These are phyloP conservation scores for Galeopsomyia nigrocyanea DNA, from an alignment of 2,888 invertebrate species.

Conservation along the genomic window DNA sequence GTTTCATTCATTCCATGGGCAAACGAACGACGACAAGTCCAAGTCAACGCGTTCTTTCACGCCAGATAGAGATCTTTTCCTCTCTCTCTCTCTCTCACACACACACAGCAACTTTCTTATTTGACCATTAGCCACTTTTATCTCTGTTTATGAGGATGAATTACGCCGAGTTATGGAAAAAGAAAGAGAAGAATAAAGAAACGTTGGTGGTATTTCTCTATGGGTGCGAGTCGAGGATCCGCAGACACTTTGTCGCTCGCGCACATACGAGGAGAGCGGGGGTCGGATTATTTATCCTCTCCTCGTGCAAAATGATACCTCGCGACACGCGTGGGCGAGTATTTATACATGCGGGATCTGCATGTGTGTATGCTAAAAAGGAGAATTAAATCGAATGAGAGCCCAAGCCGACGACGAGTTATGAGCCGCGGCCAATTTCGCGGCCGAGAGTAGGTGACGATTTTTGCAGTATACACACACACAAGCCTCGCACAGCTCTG, in stretches of 20 bases:
- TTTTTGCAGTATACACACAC: conserved; percentile 16
- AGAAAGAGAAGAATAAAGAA: too few relatives aligned
- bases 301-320: conserved; percentile 66
- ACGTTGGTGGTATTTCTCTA: too few relatives aligned
- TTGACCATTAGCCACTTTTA: conserved; percentile 29
- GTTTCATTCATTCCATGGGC: conserved; percentile 30
- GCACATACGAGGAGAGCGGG: neutral
- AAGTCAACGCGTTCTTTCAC: conserved; percentile 52
- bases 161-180: too few relatives aligned
- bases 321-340: conserved; percentile 50
- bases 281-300: conserved; percentile 65
- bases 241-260: neutral
- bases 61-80: conserved; percentile 51
- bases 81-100: too few relatives aligned
- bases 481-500: neutral
- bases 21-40: conserved; percentile 48
- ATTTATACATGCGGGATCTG: conserved; percentile 22
- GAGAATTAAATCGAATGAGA: conserved; percentile 43
- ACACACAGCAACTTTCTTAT: conserved; percentile 23
- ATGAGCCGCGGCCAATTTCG: conserved; percentile 45
- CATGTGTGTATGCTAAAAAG: conserved; percentile 18
- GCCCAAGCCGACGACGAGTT: conserved; percentile 27
- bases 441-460: conserved; percentile 36
- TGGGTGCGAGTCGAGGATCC: too few relatives aligned
- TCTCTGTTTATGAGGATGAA: conserved; percentile 24